Conservation (phyloP, 2,797 vertebrate species). For the Garrulus glandarius region DNA sequence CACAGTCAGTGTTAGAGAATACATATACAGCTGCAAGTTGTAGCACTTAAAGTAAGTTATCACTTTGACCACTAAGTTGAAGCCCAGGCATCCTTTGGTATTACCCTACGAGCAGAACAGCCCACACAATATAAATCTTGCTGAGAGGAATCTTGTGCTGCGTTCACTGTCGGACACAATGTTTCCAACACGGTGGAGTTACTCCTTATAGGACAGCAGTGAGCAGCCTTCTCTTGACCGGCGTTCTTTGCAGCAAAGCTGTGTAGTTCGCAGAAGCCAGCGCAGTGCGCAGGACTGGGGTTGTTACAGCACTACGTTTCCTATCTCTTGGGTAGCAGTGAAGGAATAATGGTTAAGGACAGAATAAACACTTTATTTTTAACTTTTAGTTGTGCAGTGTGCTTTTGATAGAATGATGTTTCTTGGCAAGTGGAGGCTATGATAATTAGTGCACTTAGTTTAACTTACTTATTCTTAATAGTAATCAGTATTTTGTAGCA, state of each 20-base stretch:
- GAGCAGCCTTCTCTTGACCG: background rate
- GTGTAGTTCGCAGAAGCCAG: background rate
- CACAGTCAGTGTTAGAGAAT: background rate
- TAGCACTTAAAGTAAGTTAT: background rate
- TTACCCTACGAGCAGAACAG: background rate
- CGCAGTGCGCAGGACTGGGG: rapidly evolving
- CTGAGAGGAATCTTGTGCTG: background rate
- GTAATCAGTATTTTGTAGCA: constrained; percentile 1
- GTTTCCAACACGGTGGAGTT: background rate
- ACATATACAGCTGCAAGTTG: background rate
- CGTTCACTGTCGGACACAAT: rapidly evolving
- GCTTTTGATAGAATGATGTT: background rate
- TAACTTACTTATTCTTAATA: background rate
- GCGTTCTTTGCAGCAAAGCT: rapidly evolving
- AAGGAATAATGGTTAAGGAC: background rate
- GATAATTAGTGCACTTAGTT: background rate
- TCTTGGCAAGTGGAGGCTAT: background rate
- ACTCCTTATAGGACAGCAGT: rapidly evolving
- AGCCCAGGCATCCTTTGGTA: background rate
- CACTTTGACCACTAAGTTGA: background rate
- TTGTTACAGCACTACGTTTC: background rate
- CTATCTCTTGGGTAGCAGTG: background rate
- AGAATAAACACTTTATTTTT: background rate
- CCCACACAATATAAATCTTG: background rate
- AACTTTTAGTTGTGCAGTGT: background rate